Evolutionary conservation across 1,140 invertebrate genomes (phyloP), one percentile per base, ranked within the genome.

Genomic region (Hesperophylax magnus): DNA sequence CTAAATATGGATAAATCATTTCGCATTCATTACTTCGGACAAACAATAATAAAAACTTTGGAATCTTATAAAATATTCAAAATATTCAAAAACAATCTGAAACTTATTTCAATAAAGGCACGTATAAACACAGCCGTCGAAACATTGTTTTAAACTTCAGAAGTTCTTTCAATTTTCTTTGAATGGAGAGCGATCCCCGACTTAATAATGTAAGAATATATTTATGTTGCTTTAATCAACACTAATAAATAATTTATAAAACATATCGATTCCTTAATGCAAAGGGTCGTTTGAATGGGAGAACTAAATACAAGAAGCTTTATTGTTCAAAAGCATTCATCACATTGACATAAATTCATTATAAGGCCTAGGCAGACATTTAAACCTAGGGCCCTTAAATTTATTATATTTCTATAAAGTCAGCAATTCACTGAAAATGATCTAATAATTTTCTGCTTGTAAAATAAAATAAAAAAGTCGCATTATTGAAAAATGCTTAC

Each of bases 261-360:
- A 24, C 60, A 17, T 27, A 69, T 69, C 34, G 65, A 69, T 69
- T 7, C n/a, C 34, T 67, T 34, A 69, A 69, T 69, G 65, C 34
- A 47, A 47, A 69, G 34, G 20, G 65, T n/a, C 24, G 6, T 34
- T 69, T 39, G 31, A 34, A 14, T 39, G 14, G 65, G 65, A 61
- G 14, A 69, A 69, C 15, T 34, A 5, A 69, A 69, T 18, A 11
- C 39, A 39, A 34, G 65, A 39, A 69, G 65, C 27, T 67, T 17
- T 34, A 14, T 52, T 69, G 52, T 69, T 69, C 17, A 69, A 69
- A 69, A 69, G 17, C 65, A 39, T 34, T 47, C 31, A 20, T 34
- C 34, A n/a, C n/a, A 7, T 39, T 20, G 34, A 69, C 9, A 52
- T 69, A 69, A 69, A 69, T 69, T 22, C n/a, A 47, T 69, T 52